phyloP scores from a whole-genome alignment of 2,113 vertebrate species.

The Nymphicus hollandicus region DNA sequence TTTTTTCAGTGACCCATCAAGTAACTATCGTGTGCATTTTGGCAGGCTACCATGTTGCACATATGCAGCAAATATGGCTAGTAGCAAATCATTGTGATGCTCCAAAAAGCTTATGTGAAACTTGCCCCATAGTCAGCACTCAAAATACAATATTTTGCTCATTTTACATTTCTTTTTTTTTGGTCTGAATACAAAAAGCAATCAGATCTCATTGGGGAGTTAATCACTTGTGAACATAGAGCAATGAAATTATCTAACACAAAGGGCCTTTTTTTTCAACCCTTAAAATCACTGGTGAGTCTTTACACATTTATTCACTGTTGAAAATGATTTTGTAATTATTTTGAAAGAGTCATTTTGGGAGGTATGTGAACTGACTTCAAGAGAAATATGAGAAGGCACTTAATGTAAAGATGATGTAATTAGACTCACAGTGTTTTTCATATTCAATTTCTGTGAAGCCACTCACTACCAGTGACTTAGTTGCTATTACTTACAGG shows the following conservation, averaged over 20 bases:
- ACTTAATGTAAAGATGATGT: conserved; percentile 33
- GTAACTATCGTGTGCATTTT: conserved; percentile 34
- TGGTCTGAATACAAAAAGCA: conserved; percentile 36
- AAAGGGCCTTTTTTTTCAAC: conserved; percentile 31
- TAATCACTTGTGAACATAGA: conserved; percentile 62
- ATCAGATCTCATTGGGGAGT: conserved; percentile 61
- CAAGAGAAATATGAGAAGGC: conserved; percentile 38
- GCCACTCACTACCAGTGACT: not conserved
- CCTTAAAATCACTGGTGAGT: conserved; percentile 52
- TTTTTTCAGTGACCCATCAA: conserved; percentile 38
- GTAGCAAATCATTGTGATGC: conserved; percentile 18
- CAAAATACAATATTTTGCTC: conserved; percentile 48
- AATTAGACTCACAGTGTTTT: not conserved
- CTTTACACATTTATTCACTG: conserved; percentile 47
- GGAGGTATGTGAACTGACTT: conserved; percentile 43
- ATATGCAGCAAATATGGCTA: conserved; percentile 48
- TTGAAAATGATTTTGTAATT: conserved; percentile 63
- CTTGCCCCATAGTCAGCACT: conserved; percentile 1
- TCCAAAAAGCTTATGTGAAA: conserved; percentile 32
- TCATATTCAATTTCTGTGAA: not conserved
- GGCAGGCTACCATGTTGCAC: conserved; percentile 32
- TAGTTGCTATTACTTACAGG: not conserved
- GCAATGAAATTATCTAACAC: conserved; percentile 60
- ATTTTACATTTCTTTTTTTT: conserved; percentile 43
- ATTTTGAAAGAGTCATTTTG: conserved; percentile 58